Evolutionary conservation across 2,113 vertebrate species (phyloP), one percentile per base, ranked within the genome.

Genomic region (Spea multiplicata): DNA sequence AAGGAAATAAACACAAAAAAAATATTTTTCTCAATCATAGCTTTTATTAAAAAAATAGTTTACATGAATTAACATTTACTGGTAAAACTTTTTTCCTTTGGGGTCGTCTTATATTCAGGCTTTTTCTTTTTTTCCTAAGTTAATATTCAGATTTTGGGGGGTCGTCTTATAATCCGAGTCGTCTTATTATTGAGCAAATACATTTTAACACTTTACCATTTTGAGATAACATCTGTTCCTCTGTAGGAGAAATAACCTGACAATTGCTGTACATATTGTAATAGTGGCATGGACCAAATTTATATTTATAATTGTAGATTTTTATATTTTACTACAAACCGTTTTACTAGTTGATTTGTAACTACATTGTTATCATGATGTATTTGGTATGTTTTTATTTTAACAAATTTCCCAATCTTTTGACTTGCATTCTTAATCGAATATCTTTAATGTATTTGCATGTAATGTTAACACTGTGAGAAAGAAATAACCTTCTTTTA

Each of bases 281-380:
- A 88, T 94, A 93, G 91, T 92, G 89, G 93, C 86, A 94, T 92
- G 95, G 95, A 97, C 96, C 96, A 97, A 98, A 98, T 96, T 95
- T 97, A 93, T 98, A 99, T 99, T 98, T 98, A 98, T 98, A 96
- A 95, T 94, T 94, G 91, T 98, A 97, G 95, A 96, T 93, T 98
- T 96, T 96, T 97, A 96, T 96, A 97, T 96, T 95, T 96, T 92
- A 96, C 92, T 93, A 92, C 91, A 85, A 88, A 91, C 87, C 89
- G 84, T 88, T 95, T 98, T 97, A 94, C 90, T 96, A 96, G 96
- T 93, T 91, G 55, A 87, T 87, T 90, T 93, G 87, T 91, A 89
- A 86, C 92, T 92, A 88, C 84, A 88, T 90, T 91, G 89, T 92
- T 94, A 87, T 88, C n/a, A n/a, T n/a, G 93, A 93, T 93, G 64